A percentile compares a stretch with the other conserved stretches of the same genome.
phyloP scores from a whole-genome alignment of 1,140 invertebrate genomes.

The Capitella teleta region DNA sequence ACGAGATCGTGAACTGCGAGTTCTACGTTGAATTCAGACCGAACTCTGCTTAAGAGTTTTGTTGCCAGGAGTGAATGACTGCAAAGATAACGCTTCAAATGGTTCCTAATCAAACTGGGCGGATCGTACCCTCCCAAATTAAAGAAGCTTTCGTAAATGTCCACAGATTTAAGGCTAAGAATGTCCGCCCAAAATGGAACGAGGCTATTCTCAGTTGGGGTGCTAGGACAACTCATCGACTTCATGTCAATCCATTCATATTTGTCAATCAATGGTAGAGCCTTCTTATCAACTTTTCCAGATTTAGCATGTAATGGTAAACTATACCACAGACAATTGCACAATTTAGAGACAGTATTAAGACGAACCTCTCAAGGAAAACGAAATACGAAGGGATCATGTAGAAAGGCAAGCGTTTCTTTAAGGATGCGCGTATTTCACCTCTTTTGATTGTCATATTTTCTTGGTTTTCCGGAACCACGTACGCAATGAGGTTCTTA shows the following conservation, averaged over 20 bases:
- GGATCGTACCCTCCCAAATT: slow-evolving; percentile 45
- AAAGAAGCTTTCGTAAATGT: slow-evolving; percentile 45
- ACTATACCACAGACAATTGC: too few species aligned
- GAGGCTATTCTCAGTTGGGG: slow-evolving; percentile 35
- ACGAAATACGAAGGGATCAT: slow-evolving; percentile 48
- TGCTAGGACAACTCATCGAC: slow-evolving; percentile 34
- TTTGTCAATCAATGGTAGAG: slow-evolving; percentile 31
- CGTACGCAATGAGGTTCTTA: slow-evolving; percentile 46
- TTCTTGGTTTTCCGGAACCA: slow-evolving; percentile 38
- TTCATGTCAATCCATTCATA: slow-evolving; percentile 18
- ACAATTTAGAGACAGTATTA: too few species aligned
- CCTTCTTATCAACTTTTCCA: slow-evolving; percentile 41
- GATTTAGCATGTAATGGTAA: slow-evolving; percentile 40
- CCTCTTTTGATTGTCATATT: slow-evolving; percentile 35
- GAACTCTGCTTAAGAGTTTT: slow-evolving; percentile 37
- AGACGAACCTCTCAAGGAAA: slow-evolving; percentile 37
- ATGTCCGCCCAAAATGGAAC: slow-evolving; percentile 36
- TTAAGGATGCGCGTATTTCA: slow-evolving; percentile 40
- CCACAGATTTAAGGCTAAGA: slow-evolving; percentile 34
- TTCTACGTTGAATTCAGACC: slow-evolving; percentile 29
- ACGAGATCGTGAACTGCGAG: slow-evolving; percentile 40
- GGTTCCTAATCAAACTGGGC: too few species aligned
- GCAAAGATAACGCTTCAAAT: too few species aligned
- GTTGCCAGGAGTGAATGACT: slow-evolving; percentile 47
- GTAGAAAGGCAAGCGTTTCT: slow-evolving; percentile 45